A percentile compares a stretch with the other conserved stretches of the same genome.
Conservation (phyloP, 2,888 invertebrate genomes). For the Agonopterix alstromeriana region DNA sequence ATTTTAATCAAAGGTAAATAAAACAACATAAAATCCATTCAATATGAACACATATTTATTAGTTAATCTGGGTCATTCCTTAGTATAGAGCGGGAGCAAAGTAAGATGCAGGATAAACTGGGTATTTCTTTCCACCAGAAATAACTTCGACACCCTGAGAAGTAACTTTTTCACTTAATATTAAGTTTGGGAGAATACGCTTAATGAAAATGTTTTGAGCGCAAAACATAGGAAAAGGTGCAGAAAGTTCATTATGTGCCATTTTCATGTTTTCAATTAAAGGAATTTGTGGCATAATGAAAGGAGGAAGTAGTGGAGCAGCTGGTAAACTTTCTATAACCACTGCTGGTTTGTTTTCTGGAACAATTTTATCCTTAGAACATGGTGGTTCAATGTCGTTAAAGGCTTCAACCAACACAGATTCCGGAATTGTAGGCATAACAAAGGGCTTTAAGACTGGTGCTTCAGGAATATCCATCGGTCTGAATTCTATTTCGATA, state of each 20-base stretch:
- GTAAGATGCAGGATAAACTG: conserved; percentile 6
- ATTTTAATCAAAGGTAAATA: no score
- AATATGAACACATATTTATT: no score
- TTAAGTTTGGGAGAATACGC: conserved; percentile 26
- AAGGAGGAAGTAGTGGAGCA: conserved; percentile 18
- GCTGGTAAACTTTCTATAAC: conserved; percentile 8
- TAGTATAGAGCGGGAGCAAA: conserved; percentile 1
- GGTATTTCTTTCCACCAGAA: conserved; percentile 3
- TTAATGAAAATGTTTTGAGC: conserved; percentile 28
- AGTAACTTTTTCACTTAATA: conserved; percentile 10
- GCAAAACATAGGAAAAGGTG: conserved; percentile 14
- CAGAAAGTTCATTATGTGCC: no score
- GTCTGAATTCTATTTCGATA: no score
- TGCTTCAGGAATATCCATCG: no score
- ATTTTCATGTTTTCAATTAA: neutral
- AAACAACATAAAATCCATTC: no score
- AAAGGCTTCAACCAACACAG: neutral
- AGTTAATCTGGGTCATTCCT: neutral
- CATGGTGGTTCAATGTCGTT: no score
- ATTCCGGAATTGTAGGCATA: no score
- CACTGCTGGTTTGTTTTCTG: conserved; percentile 2
- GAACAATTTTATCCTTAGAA: neutral
- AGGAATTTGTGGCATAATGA: conserved; percentile 15
- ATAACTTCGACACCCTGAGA: neutral
- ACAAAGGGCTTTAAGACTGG: no score